phyloP scores from a whole-genome alignment of 1,140 invertebrate species.

The Eueides isabella region DNA sequence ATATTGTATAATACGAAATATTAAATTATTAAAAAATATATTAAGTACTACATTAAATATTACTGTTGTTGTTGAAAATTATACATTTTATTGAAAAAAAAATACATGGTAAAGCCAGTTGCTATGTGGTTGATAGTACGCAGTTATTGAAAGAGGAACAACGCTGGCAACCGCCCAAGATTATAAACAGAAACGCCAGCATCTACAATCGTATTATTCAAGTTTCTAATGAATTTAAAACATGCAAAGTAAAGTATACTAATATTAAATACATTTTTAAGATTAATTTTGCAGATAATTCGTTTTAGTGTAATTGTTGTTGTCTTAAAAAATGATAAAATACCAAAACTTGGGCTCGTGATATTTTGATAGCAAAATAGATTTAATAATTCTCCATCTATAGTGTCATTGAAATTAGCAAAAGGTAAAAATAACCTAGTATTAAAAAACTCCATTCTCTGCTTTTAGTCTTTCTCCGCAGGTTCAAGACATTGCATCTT shows the following conservation, averaged over 20 bases:
- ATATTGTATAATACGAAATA: too few relatives aligned
- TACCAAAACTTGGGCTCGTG: not conserved
- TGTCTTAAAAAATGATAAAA: not conserved
- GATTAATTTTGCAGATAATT: not conserved
- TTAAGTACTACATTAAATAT: too few relatives aligned
- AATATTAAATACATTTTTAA: not conserved
- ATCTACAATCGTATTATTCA: conserved; percentile 36
- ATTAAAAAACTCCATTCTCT: too few relatives aligned
- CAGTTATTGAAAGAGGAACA: conserved; percentile 34
- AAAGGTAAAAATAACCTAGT: too few relatives aligned
- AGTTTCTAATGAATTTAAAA: conserved; percentile 21
- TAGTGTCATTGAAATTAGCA: too few relatives aligned
- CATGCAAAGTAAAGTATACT: not conserved
- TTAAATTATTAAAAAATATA: too few relatives aligned
- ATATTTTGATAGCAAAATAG: too few relatives aligned
- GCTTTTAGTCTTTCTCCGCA: too few relatives aligned
- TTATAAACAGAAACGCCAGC: conserved; percentile 46
- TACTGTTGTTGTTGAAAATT: not conserved
- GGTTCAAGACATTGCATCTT: too few relatives aligned
- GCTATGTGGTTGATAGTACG: conserved; percentile 40
- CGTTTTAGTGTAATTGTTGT: not conserved
- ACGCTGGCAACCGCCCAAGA: conserved; percentile 46
- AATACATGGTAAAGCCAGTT: conserved; percentile 17
- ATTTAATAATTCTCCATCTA: too few relatives aligned
- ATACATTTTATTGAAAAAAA: not conserved